These are phyloP conservation scores for Probaryconus sp. DNA, from an alignment of 1,140 invertebrate species.

Conservation along the genomic window DNA sequence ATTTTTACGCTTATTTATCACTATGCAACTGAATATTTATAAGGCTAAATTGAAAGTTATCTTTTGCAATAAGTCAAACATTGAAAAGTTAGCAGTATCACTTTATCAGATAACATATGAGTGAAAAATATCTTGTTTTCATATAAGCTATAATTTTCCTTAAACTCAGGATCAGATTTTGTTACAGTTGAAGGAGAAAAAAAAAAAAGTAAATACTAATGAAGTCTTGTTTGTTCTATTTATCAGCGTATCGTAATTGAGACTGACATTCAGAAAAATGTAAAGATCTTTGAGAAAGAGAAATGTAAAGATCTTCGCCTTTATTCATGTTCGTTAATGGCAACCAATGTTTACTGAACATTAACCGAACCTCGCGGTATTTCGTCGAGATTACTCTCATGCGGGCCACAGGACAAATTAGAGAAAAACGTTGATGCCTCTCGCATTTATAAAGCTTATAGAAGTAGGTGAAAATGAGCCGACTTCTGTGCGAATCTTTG, in stretches of 20 bases:
- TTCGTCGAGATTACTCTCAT: conserved; percentile 66
- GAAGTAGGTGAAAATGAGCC: conserved; percentile 25
- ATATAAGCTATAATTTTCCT: no score
- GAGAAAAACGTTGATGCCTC: conserved; percentile 59
- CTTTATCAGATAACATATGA: no score
- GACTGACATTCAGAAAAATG: conserved; percentile 41
- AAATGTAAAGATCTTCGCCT: conserved; percentile 47
- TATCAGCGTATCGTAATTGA: background rate
- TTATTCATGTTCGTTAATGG: conserved; percentile 60
- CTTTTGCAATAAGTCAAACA: conserved; percentile 39
- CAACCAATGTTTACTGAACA: conserved; percentile 61
- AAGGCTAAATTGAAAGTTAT: conserved; percentile 46
- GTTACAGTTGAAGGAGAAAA: no score
- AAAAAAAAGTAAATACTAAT: conserved; percentile 3
- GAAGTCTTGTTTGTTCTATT: conserved; percentile 10
- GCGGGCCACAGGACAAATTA: conserved; percentile 66
- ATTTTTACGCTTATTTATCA: conserved; percentile 55
- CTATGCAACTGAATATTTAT: conserved; percentile 41
- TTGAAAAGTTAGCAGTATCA: no score
- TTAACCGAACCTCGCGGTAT: conserved; percentile 54
- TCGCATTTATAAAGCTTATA: conserved; percentile 65
- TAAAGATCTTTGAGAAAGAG: conserved; percentile 27
- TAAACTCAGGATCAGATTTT: no score
- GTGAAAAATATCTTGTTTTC: no score
- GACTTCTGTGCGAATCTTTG: conserved; percentile 6